Base-by-base conservation (phyloP, 1,140 invertebrate species). In the Dolichoris vasculosae region DNA sequence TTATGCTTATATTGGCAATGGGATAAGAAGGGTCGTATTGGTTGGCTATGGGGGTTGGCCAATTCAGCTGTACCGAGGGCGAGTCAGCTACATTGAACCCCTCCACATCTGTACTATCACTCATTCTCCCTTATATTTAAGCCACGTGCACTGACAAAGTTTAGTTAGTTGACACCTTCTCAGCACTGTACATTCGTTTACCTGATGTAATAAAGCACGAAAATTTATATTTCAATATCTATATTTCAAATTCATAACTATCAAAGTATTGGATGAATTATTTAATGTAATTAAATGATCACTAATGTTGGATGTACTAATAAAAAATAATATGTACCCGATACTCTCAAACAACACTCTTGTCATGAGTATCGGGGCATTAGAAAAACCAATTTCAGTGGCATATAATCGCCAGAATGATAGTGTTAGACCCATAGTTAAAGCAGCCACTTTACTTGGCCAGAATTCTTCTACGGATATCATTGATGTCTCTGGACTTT, bases 401-500 rank as follows among this genome's bases (percentile, higher is more conserved):
- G 4, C 20, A 11, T 13, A 55, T 63, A 48, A 55, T 30, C 0
- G 38, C 30, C 55, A 23, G 20, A 43, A 83, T 82, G 17, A 35
- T 0, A 55, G 46, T 17, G 75, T 17, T 17, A 71, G 20, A 38
- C 88, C 89, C 1, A 80, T 82, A 1, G 91, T 92, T 9, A 88
- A 85, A 40, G 91, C 91, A 0, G 89, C 88, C 0, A 87, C 88
- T 0, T 4, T 85, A 4, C 85, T 92, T 0, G 46, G 40, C 0
- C 59, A 23, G 23, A 81, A 91, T 23, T 88, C 88, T 0, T 86
- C 88, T 0, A 91, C 90, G 0, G 91, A 90, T 23, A 64, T 89
- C 13, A 86, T 92, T 32, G 89, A 91, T 15, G 83, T 92, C 0
- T 87, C 87, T 26, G 79, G 48, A 3, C 77, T 92, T 9, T 59